phyloP scores from a whole-genome alignment of 1,140 invertebrate species.

The Drosophila littoralis region DNA sequence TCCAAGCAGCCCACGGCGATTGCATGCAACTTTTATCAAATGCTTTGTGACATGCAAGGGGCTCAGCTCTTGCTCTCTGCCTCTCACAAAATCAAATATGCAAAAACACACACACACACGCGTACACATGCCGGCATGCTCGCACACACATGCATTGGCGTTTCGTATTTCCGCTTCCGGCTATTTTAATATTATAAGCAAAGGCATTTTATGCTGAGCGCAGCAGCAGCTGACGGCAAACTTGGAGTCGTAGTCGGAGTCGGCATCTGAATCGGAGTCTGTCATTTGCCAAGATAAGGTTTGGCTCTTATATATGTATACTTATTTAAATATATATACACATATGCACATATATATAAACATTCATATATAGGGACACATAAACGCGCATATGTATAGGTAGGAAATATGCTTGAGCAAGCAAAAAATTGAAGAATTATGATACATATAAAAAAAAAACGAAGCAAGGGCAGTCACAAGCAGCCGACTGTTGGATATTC shows the following conservation, averaged over 20 bases:
- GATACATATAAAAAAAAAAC: conserved; percentile 37
- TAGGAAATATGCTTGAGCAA: conserved; percentile 64
- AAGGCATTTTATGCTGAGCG: conserved; percentile 73
- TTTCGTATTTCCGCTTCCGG: conserved; percentile 80
- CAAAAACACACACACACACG: conserved; percentile 38
- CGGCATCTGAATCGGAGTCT: conserved; percentile 29
- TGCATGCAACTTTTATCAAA: conserved; percentile 75
- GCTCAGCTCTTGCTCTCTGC: not conserved
- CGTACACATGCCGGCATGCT: conserved; percentile 17
- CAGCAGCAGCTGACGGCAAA: conserved; percentile 49
- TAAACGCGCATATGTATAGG: conserved; percentile 4
- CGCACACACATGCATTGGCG: conserved; percentile 58
- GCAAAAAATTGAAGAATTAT: conserved; percentile 65
- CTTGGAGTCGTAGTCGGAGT: conserved; percentile 3
- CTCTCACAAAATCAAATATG: conserved; percentile 64
- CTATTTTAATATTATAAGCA: conserved; percentile 79
- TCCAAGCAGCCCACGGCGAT: conserved; percentile 46
- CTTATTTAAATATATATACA: not conserved
- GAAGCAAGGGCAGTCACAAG: not conserved
- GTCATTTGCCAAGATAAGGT: conserved; percentile 47
- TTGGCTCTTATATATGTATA: conserved; percentile 17
- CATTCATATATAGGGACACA: not conserved
- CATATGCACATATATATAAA: conserved; percentile 5
- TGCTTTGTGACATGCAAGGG: conserved; percentile 72
- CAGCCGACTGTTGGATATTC: not conserved